Base-by-base conservation (phyloP, 2,797 vertebrate genomes). In the Xyrichtys novacula region DNA sequence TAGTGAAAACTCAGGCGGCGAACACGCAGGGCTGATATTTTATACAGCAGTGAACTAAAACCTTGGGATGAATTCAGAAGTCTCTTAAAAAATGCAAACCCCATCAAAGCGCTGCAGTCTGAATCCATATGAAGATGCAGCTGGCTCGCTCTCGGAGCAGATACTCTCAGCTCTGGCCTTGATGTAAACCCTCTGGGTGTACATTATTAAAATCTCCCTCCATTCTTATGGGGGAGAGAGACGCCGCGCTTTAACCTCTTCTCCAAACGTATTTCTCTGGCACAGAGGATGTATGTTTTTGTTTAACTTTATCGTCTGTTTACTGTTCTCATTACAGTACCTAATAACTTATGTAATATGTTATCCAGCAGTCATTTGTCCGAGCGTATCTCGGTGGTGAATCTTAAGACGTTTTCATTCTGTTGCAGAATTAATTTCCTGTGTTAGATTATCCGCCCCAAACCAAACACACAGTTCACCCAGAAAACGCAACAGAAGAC, bases 11-110 rank as follows among this genome's bases (percentile, higher is more conserved):
- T 74, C 61, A 34, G 61, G 40, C 61, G 47, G 32, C 65, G 40
- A 68, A 81, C 78, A 81, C n/a, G n/a, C 69, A 63, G 65, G 76
- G 59, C 74, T 87, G 48, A 91, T 92, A 77, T 91, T 92, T 92
- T 84, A 88, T 85, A 88, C 80, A 88, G 84, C 74, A 64, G 71
- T 75, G 46, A 76, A 77, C 76, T 83, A 66, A 90, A 88, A 87
- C 85, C 72, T 78, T 19, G 59, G 63, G 83, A 88, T 85, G 83
- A 81, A 85, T 89, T 81, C 71, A 67, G 88, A 78, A 60, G 71
- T 75, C 4, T 80, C 62, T 86, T 91, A 79, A 92, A 91, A 93
- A 92, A 93, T 93, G 88, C 89, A 91, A 92, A 91, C 84, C 76
- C 81, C 88, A 85, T 93, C 89, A 92, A 92, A 93, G 90, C 78